Base-by-base conservation (phyloP, 2,113 vertebrate genomes). In the Micromys minutus region DNA sequence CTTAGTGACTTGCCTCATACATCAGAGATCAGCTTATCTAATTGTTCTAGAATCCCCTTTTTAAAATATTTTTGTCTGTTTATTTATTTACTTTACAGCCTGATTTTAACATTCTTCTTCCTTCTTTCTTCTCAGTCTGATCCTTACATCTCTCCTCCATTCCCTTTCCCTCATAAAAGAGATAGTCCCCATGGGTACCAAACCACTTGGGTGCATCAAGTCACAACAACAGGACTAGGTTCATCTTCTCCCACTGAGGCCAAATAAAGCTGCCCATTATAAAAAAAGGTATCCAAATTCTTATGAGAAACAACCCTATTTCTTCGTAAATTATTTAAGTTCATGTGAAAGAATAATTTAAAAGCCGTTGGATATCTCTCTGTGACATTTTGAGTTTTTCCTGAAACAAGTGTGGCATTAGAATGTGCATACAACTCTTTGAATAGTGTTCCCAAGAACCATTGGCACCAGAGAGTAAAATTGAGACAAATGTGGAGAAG, bases 401-500 rank as follows among this genome's bases (percentile, higher is more conserved):
- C 15, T 83, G 52, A 83, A 76, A 39, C 45, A 11, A 71, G n/a
- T 59, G 24, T n/a, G 17, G 63, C 59, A 72, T 9, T 2, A 88
- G 17, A 7, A 77, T 93, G 72, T 94, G 4, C n/a, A 92, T 86
- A 72, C 57, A 87, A 72, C 91, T 72, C 12, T 76, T 36, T 94
- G 67, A 16, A 69, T 42, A 31, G 3, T 71, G 45, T 67, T 69
- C 31, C 36, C 24, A 94, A 36, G 11, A 57, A 65, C 71, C 13
- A 39, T 0, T 24, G n/a, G 15, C 22, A 55, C 3, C 1, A 1
- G 42, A 91, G 24, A 76, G 7, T 45, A 67, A 21, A 72, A 88
- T 79, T 42, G 52, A 80, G 8, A 42, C 3, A 69, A 4, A 13
- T 4, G 45, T 71, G 8, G 31, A 65, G 76, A 55, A 42, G 10